Evolutionary conservation across 2,888 invertebrate species (phyloP).

Genomic region (Formica aserva): DNA sequence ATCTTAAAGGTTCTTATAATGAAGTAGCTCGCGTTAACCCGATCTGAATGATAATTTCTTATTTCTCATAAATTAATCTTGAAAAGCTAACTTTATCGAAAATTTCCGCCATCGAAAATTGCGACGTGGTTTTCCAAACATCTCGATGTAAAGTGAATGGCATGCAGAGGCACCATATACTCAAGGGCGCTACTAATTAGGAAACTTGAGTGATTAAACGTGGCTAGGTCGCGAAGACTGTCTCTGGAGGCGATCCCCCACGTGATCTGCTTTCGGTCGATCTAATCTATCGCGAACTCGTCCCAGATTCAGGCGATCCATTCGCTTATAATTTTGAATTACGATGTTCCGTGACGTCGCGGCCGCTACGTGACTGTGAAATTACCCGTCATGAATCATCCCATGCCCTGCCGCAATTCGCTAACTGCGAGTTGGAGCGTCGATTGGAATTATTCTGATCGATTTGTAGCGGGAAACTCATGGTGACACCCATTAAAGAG

Average conservation of each 20-base stretch:
- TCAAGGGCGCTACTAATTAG: slow-evolving; percentile 72
- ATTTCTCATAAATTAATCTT: neutral
- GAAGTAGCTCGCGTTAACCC: neutral
- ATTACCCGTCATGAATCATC: slow-evolving; percentile 71
- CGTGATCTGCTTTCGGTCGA: slow-evolving; percentile 59
- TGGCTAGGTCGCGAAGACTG: slow-evolving; percentile 51
- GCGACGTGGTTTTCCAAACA: slow-evolving; percentile 46
- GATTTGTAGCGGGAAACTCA: slow-evolving; percentile 53
- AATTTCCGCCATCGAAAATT: slow-evolving; percentile 46
- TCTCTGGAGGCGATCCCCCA: slow-evolving; percentile 40
- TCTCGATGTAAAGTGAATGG: slow-evolving; percentile 47
- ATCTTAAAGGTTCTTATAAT: neutral
- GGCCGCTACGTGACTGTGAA: slow-evolving; percentile 72
- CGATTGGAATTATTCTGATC: slow-evolving; percentile 68
- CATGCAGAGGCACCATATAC: slow-evolving; percentile 47
- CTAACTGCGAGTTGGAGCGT: slow-evolving; percentile 46
- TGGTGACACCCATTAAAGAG: slow-evolving; percentile 19
- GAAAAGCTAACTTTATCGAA: slow-evolving; percentile 13
- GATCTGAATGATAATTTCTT: neutral
- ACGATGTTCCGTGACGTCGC: slow-evolving; percentile 60
- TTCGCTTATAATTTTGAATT: slow-evolving; percentile 70
- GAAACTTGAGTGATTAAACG: slow-evolving; percentile 75
- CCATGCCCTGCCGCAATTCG: slow-evolving; percentile 65
- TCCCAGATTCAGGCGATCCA: slow-evolving; percentile 38
- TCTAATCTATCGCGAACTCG: slow-evolving; percentile 44